These are phyloP conservation scores for Sphinx pinastri DNA, from an alignment of 2,888 invertebrate species.

Conservation along the genomic window DNA sequence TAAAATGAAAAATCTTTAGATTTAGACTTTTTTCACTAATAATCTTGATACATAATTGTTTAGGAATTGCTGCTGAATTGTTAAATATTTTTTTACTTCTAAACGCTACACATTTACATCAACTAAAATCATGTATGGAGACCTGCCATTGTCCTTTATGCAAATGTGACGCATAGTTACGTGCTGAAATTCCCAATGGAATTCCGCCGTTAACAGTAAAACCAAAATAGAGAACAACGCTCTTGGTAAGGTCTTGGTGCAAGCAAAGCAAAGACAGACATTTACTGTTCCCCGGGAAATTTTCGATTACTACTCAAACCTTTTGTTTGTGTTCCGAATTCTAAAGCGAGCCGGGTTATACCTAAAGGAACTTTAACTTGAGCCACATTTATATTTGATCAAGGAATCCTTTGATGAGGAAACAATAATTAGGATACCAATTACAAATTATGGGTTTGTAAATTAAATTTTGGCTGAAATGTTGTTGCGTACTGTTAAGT, in stretches of 20 bases:
- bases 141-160: no score
- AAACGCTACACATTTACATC: no score
- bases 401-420: neutral
- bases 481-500: neutral
- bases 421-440: neutral
- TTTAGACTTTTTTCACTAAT: no score
- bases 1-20: no score
- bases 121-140: no score
- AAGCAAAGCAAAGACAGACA: constrained; percentile 21
- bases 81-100: no score
- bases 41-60: no score
- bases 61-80: no score
- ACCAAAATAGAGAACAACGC: neutral
- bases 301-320: constrained; percentile 16
- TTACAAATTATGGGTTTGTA: neutral
- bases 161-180: neutral
- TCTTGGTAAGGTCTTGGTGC: neutral
- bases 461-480: neutral
- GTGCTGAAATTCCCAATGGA: neutral
- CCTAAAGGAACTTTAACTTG: neutral
- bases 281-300: constrained; percentile 7
- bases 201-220: constrained; percentile 3
- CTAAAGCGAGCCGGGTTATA: neutral
- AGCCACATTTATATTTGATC: neutral
- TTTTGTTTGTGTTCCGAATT: constrained; percentile 15